Base-by-base conservation (phyloP, 2,888 invertebrate species). In the Rhagium mordax region DNA sequence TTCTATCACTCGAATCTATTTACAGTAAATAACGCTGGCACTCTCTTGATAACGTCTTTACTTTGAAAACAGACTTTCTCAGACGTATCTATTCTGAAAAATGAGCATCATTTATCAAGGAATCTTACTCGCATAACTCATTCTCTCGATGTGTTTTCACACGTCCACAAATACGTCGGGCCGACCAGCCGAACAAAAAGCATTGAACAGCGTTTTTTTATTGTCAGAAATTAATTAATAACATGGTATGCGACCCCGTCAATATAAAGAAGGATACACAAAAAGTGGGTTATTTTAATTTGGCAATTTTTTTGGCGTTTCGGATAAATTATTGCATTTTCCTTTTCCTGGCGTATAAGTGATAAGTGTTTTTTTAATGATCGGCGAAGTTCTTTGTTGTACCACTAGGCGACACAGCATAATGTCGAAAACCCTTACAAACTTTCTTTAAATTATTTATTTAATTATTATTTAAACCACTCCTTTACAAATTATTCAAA, bases 71-170 rank as follows among this genome's bases (percentile, higher is more conserved):
- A 61, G 47, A 47, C 47, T n/a, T 41, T 69, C 41, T 59, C 65
- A 51, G 51, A 24, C 53, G 65, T 72, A 72, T 72, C 59, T 69
- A 10, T 53, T 27, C 41, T 72, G 69, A 72, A 65, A 60, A 69
- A 72, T 69, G 69, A 60, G 24, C 69, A 59, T 69, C 72, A 70
- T 72, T 70, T 61, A 72, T 72, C 72, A 72, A 65, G 53, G 65
- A 27, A 65, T 69, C 72, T 57, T 20, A 47, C 49, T 24, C 69
- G 47, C 72, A 72, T 72, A 72, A 65, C 69, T 72, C 72, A 70
- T 72, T 65, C 53, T 65, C 53, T 13, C 53, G 15, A 60, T 69
- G 48, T 69, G 69, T 72, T 55, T 61, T 64, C 60, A 21, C 59
- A 69, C 55, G 60, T 69, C 51, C 69, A 24, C 67, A 53, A 72